Base-by-base conservation (phyloP, 2,113 vertebrate genomes). In the Gobiocypris rarus region DNA sequence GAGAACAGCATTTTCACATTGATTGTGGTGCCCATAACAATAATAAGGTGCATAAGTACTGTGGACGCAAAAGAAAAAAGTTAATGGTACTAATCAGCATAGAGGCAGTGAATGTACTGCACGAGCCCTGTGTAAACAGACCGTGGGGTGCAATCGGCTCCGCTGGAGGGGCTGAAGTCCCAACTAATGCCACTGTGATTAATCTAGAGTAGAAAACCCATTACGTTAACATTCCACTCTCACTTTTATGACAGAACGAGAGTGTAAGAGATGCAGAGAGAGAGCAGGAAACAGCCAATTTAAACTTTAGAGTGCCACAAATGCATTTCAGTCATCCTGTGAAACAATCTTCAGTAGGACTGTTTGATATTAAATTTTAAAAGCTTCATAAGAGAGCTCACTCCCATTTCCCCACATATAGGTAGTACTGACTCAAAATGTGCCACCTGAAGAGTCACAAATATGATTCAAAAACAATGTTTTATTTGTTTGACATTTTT, bases 141-240 rank as follows among this genome's bases (percentile, higher is more conserved):
- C 73, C 15, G 67, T 3, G 10, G 65, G 56, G 73, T 43, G n/a
- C 59, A 84, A 71, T 71, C 43, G 61, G 77, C 61, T 81, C 54
- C 9, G 17, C 17, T 31, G 13, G 59, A 59, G 28, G 22, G 38
- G 1, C 26, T 24, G 34, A 17, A 52, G 31, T 69, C 41, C 34
- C 67, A 8, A 28, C 22, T 59, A 80, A 24, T 8, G 45, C 59
- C 19, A 26, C 59, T 56, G 34, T 86, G 85, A 89, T 89, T 88
- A 83, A 87, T 88, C 84, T 78, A 63, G 82, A 80, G 84, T 9
- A 78, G 85, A 88, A 89, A 89, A 87, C 83, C 87, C 86, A 88
- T 88, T 88, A 86, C 56, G 10, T 17, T 43, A 76, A 84, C 78
- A 87, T 84, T 88, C 63, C 50, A 74, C 58, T 75, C 73, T 61